Base-by-base conservation (phyloP, 2,797 vertebrate species). In the Hypotaenidia okinawae region DNA sequence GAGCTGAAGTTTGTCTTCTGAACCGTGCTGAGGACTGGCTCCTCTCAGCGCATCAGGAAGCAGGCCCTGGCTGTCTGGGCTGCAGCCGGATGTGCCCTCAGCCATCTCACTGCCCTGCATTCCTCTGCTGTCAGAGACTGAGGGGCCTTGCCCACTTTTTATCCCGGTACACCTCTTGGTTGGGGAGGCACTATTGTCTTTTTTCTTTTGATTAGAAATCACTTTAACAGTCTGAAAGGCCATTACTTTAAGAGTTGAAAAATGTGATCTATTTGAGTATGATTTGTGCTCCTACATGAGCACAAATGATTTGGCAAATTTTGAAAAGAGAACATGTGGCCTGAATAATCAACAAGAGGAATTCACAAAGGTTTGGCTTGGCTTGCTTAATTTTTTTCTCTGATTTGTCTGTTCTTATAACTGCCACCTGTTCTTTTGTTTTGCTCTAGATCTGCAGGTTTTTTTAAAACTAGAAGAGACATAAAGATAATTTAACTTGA, bases 281-380 rank as follows among this genome's bases (percentile, higher is more conserved):
- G 80, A 92, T 91, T 37, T 37, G 84, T 73, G 45, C 49, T 89
- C n/a, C 67, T 93, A 37, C 16, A 3, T 89, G 87, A 91, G 84
- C 87, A 85, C 89, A 82, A 74, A 49, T 86, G 72, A 96, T 96
- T 92, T 97, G 96, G 96, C 94, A 95, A 78, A 87, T 95, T 97
- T 97, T 94, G 87, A 96, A 97, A 94, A 80, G 92, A 95, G 94
- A 96, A 96, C 64, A 82, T 97, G 96, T 93, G 94, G 95, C 91
- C 87, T 96, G 96, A 97, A 91, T 96, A 97, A 94, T 95, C 92
- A 95, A 95, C 95, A 96, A 97, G 89, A 95, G 82, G 84, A 95
- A 90, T 90, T 97, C 90, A 87, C 94, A 93, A 97, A 92, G 95
- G 95, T 97, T 97, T 97, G 96, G 94, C 94, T 91, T 92, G 64